Evolutionary conservation across 2,888 invertebrate species (phyloP), one percentile per base, ranked within the genome.

Genomic region (Tipula lateralis): DNA sequence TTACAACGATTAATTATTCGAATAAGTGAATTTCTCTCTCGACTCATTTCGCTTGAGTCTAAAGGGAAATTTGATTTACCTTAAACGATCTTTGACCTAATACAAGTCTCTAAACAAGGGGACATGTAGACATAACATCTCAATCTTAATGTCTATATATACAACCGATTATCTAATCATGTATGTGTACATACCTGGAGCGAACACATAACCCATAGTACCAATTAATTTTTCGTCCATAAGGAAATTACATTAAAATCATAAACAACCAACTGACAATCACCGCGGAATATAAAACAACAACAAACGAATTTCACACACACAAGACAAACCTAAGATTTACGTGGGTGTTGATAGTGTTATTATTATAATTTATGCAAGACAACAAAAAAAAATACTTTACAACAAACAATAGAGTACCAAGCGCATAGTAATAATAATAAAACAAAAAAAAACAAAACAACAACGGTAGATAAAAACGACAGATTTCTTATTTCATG

Each of bases 291-390:
- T 39, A 39, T 39, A n/a, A 13, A n/a, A 16, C 44, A 44, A 44
- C 44, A 44, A 44, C 44, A 44, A 44, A 44, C n/a, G 16, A 44
- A 44, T 66, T 66, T 66, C 66, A 66, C 66, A 66, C n/a, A n/a
- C 66, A 66, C 66, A 66, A 66, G 66, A 66, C 66, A 66, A 66
- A 66, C 66, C 24, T 66, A 66, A 66, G 24, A 66, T 66, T 66
- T 66, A 66, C 24, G 66, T 66, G 66, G 66, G 66, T 66, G 66
- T 66, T 66, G 66, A 66, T 66, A 66, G 66, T 66, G 66, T 66
- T 66, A 66, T 66, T 66, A 66, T 66, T 66, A 66, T 66, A 66
- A 66, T 66, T 66, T 66, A 66, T 66, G 66, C 66, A 66, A 66
- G 66, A 66, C 66, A n/a, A n/a, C n/a, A 66, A 66, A 66, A 66